phyloP scores from a whole-genome alignment of 2,113 vertebrate species.

The Tympanuchus pallidicinctus region DNA sequence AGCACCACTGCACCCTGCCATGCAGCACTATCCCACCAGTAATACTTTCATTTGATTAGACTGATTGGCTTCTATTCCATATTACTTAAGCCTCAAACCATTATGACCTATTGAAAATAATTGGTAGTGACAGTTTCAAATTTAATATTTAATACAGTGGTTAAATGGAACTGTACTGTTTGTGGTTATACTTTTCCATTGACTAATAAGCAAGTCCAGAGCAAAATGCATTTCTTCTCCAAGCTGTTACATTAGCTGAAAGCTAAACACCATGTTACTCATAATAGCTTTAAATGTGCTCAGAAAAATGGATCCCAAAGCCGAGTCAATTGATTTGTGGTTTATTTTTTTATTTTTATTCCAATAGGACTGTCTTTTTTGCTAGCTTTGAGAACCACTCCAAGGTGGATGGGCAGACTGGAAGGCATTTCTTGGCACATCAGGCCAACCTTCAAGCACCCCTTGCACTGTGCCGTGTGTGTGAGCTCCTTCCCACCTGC shows the following conservation, averaged over 20 bases:
- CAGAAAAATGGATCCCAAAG: conserved; percentile 28
- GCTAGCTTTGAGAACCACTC: neutral
- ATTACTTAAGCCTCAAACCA: conserved; percentile 71
- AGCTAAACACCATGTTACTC: conserved; percentile 26
- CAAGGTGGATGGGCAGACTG: conserved; percentile 1
- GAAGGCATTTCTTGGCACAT: neutral
- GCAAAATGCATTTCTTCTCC: conserved; percentile 41
- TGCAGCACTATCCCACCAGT: conserved; percentile 41
- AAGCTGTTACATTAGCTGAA: conserved; percentile 43
- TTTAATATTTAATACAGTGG: conserved; percentile 76
- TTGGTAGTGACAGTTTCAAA: conserved; percentile 71
- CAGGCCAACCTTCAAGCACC: neutral
- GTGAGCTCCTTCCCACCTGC: neutral
- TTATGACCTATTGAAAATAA: conserved; percentile 71
- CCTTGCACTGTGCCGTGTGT: neutral
- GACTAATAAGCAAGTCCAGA: conserved; percentile 57
- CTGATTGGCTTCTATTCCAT: conserved; percentile 64
- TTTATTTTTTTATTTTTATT: conserved; percentile 44
- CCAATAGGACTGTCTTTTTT: neutral
- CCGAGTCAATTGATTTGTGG: conserved; percentile 54
- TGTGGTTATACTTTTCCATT: conserved; percentile 67
- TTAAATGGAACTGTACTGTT: conserved; percentile 60
- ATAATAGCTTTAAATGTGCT: conserved; percentile 45
- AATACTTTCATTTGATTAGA: conserved; percentile 74
- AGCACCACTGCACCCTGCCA: conserved; percentile 30